Evolutionary conservation across 1,140 invertebrate genomes (phyloP).

Genomic region (Cyrtorhinus lividipennis): DNA sequence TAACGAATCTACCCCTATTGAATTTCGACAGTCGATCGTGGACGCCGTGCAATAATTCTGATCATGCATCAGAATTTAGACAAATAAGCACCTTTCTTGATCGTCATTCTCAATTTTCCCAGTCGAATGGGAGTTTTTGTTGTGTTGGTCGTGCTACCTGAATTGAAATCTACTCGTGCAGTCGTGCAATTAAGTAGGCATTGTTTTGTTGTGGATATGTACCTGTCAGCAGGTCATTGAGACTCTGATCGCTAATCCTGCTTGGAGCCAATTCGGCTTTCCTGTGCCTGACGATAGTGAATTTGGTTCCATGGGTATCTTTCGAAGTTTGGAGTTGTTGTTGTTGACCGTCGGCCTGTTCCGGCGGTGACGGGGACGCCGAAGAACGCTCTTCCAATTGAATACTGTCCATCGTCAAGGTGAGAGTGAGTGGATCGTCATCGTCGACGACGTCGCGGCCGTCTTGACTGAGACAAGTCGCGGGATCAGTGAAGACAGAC

Average conservation of each 20-base stretch:
- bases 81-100: too few species aligned
- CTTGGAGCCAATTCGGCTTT: conserved; percentile 18
- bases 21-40: too few species aligned
- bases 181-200: neutral
- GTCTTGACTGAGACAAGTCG: neutral
- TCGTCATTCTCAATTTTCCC: too few species aligned
- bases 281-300: conserved; percentile 19
- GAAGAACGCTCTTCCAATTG: neutral
- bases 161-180: neutral
- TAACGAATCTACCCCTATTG: too few species aligned
- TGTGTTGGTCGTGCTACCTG: too few species aligned
- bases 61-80: too few species aligned
- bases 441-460: neutral
- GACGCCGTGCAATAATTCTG: too few species aligned
- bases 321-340: neutral
- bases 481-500: conserved; percentile 16
- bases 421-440: neutral
- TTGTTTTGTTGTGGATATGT: neutral
- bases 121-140: too few species aligned
- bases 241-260: conserved; percentile 10
- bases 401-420: conserved; percentile 2
- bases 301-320: conserved; percentile 16
- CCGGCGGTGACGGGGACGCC: neutral
- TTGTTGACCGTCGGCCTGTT: neutral
- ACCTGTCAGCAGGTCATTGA: conserved; percentile 19